A percentile compares a stretch with the other conserved stretches of the same genome.
Conservation (phyloP, 2,797 vertebrate species). For the Sciurus vulgaris region DNA sequence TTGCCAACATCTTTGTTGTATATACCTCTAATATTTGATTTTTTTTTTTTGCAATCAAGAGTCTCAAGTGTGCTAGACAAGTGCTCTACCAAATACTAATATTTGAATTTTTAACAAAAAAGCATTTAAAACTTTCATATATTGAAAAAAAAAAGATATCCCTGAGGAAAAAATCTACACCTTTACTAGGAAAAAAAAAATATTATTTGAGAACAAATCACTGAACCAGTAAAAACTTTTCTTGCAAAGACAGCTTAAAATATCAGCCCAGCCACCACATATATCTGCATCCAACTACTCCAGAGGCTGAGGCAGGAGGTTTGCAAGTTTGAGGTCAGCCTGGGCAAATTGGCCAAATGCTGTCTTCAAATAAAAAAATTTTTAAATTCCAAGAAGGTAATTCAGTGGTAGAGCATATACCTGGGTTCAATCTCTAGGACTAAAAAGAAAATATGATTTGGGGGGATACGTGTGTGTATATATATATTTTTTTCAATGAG, state of each 20-base stretch:
- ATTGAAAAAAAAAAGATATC: constrained; percentile 4
- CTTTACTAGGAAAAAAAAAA: not conserved
- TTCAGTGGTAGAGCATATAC: no score
- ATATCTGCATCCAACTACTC: no score
- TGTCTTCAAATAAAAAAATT: no score
- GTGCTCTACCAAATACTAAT: not conserved
- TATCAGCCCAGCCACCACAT: not conserved
- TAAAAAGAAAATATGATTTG: no score
- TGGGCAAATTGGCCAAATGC: no score
- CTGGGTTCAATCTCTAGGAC: no score
- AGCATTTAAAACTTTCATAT: not conserved
- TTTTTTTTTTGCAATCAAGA: not conserved
- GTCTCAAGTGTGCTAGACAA: not conserved
- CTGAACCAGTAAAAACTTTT: constrained; percentile 28
- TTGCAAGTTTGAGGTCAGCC: no score
- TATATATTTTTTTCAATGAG: not conserved
- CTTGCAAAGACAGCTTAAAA: constrained; percentile 27
- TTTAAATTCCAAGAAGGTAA: no score
- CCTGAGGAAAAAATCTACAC: not conserved
- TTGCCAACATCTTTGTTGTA: not conserved
- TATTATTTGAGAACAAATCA: constrained; percentile 11
- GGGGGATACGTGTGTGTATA: no score
- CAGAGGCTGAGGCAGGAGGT: no score
- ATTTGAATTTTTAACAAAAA: constrained; percentile 42
- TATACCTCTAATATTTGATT: not conserved